These are phyloP conservation scores for Mesoligia furuncula DNA, from an alignment of 2,888 invertebrate species.

Conservation along the genomic window DNA sequence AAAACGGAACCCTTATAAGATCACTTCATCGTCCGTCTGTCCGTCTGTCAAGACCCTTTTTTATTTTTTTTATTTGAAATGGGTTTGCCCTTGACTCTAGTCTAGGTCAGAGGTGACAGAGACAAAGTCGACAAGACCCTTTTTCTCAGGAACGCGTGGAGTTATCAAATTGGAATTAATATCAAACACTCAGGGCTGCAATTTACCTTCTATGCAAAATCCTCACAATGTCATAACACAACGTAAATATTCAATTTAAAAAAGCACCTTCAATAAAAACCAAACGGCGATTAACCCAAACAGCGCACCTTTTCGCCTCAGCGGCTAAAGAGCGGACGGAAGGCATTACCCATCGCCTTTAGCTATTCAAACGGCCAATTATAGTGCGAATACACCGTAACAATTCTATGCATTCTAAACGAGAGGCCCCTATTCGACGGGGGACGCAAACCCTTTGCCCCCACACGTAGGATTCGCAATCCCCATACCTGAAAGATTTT, in stretches of 20 bases:
- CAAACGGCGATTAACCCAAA: slow-evolving; percentile 29
- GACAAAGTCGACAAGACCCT: too few species aligned
- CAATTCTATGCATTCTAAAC: slow-evolving; percentile 66
- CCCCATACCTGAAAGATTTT: slow-evolving; percentile 46
- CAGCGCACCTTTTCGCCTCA: slow-evolving; percentile 13
- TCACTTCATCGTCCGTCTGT: too few species aligned
- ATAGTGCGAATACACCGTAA: slow-evolving; percentile 58
- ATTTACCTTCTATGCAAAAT: too few species aligned
- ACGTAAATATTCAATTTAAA: slow-evolving; percentile 29
- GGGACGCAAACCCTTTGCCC: slow-evolving; percentile 17
- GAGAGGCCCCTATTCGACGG: slow-evolving; percentile 44
- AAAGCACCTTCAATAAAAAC: slow-evolving; percentile 11
- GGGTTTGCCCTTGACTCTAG: too few species aligned
- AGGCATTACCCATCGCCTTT: slow-evolving; percentile 48
- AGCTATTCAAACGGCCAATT: slow-evolving; percentile 62
- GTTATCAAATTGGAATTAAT: too few species aligned
- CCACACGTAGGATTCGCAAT: slow-evolving; percentile 20
- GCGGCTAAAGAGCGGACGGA: slow-evolving; percentile 52
- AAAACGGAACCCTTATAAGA: too few species aligned
- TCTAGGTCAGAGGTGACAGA: too few species aligned
- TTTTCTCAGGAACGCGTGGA: too few species aligned
- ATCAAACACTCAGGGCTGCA: too few species aligned
- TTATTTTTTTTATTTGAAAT: too few species aligned
- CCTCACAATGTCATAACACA: neutral
- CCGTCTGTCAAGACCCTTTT: too few species aligned